Percentiles rank a stretch among this genome's conserved stretches.
These are phyloP conservation scores for Sclerurus mexicanus DNA, from an alignment of 2,113 vertebrate species.

Conservation along the genomic window DNA sequence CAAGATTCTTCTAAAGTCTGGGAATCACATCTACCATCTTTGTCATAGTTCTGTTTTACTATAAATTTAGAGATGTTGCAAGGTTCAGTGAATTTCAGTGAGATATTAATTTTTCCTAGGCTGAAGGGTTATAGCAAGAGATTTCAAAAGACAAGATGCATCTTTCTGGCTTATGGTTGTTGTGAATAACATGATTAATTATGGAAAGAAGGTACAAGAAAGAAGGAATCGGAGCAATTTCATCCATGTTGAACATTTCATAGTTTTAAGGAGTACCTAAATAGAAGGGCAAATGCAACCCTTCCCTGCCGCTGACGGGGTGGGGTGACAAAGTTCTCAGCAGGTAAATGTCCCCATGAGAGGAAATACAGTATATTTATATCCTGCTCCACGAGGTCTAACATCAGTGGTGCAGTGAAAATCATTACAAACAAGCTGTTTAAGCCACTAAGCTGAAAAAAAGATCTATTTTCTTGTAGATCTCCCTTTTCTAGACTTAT, in stretches of 20 bases:
- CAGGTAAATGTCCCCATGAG: background rate
- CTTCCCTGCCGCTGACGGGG: background rate
- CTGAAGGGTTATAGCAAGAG: background rate
- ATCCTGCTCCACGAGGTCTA: background rate
- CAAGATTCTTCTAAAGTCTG: background rate
- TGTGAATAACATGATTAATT: background rate
- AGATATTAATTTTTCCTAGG: background rate
- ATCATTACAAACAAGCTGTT: background rate
- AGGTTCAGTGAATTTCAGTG: background rate
- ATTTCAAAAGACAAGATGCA: background rate
- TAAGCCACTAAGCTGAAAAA: background rate
- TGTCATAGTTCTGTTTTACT: background rate
- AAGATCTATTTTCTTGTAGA: background rate
- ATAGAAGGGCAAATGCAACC: background rate
- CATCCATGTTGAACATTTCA: background rate
- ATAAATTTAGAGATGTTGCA: background rate
- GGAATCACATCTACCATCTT: background rate
- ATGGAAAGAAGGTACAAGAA: background rate
- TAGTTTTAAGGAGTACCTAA: background rate
- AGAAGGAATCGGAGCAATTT: background rate
- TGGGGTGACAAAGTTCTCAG: background rate
- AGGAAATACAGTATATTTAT: background rate
- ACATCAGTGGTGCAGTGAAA: background rate
- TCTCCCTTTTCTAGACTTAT: background rate
- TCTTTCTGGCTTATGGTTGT: background rate